Evolutionary conservation across 2,113 vertebrate genomes (phyloP).

Genomic region (Cavia porcellus): DNA sequence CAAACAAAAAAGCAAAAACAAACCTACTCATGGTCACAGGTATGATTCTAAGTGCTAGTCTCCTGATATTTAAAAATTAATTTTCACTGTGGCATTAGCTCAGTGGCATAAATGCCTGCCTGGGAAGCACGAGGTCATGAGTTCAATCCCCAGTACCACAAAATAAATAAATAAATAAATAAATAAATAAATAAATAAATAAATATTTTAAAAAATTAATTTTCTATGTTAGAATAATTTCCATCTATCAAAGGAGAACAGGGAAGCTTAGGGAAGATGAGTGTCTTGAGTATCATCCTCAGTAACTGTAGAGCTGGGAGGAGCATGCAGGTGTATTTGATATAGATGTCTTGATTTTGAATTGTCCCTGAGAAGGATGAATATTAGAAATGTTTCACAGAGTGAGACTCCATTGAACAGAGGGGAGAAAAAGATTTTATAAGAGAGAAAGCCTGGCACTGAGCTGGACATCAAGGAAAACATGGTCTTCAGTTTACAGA

Average conservation of each 20-base stretch:
- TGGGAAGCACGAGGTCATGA: too few relatives aligned
- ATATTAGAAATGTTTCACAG: background rate
- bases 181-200: too few relatives aligned
- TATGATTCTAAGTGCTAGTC: background rate
- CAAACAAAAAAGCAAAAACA: background rate
- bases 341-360: constrained; percentile 10
- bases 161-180: too few relatives aligned
- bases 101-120: too few relatives aligned
- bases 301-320: background rate
- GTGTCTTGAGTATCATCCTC: background rate
- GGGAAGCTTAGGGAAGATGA: background rate
- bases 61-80: background rate
- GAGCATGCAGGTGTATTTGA: background rate
- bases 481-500: background rate
- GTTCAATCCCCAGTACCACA: too few relatives aligned
- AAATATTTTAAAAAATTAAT: background rate
- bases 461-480: background rate
- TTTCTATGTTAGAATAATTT: background rate
- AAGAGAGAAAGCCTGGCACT: background rate
- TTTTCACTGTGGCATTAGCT: too few relatives aligned
- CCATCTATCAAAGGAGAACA: constrained; percentile 22
- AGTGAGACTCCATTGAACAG: background rate
- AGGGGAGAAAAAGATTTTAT: background rate
- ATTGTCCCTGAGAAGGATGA: background rate
- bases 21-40: background rate